A percentile compares a stretch with the other conserved stretches of the same genome.
Evolutionary conservation across 2,888 invertebrate genomes (phyloP).

Genomic region (Andrena minutula): DNA sequence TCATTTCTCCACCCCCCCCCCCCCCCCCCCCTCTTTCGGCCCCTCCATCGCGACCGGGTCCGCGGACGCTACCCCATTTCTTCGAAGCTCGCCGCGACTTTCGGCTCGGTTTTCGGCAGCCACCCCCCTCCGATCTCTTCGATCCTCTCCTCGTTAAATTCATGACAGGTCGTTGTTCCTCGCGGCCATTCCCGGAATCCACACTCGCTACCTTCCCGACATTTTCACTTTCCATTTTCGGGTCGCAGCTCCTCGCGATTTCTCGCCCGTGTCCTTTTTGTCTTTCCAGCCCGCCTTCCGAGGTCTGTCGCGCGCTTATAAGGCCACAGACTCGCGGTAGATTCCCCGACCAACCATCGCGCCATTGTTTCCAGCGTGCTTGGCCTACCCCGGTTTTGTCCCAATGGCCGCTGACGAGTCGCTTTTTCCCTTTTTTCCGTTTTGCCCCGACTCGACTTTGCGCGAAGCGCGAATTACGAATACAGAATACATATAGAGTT

Average conservation of each 20-base stretch:
- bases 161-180: slow-evolving; percentile 71
- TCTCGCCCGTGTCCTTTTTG: slow-evolving; percentile 12
- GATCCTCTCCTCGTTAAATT: slow-evolving; percentile 83
- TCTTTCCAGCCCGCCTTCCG: slow-evolving; percentile 20
- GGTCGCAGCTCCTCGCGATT: slow-evolving; percentile 8
- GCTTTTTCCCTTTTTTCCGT: neutral
- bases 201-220: slow-evolving; percentile 31
- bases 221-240: slow-evolving; percentile 65
- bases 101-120: slow-evolving; percentile 56
- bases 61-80: slow-evolving; percentile 24
- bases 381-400: neutral
- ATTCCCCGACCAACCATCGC: slow-evolving; percentile 4
- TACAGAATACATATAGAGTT: neutral
- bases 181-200: slow-evolving; percentile 56
- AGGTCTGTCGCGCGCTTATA: slow-evolving; percentile 24
- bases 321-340: slow-evolving; percentile 13
- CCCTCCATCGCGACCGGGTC: slow-evolving; percentile 25
- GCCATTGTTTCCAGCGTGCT: slow-evolving; percentile 33
- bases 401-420: neutral
- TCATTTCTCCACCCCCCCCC: slow-evolving; percentile 68
- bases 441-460: neutral
- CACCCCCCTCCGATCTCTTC: slow-evolving; percentile 71
- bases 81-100: slow-evolving; percentile 30
- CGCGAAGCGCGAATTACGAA: slow-evolving; percentile 2
- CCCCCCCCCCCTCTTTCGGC: slow-evolving; percentile 61